These are phyloP conservation scores for Hedya salicella DNA, from an alignment of 2,888 invertebrate genomes.

Conservation along the genomic window DNA sequence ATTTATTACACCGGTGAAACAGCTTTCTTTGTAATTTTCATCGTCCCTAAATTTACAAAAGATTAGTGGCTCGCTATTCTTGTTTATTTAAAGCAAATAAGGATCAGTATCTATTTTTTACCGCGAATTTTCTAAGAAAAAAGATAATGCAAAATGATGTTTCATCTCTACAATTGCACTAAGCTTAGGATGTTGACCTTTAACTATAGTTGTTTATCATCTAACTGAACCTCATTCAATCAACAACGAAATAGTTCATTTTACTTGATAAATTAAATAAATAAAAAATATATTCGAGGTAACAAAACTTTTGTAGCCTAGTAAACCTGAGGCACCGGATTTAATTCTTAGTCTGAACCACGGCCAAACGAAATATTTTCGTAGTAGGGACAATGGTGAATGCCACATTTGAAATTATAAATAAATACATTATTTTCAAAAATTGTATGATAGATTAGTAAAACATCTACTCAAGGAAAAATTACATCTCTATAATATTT, in stretches of 20 bases:
- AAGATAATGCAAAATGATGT: neutral
- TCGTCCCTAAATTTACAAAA: conserved; percentile 14
- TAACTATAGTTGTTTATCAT: neutral
- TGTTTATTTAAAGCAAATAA: conserved; percentile 13
- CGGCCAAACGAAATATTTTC: too few species aligned
- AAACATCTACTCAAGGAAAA: neutral
- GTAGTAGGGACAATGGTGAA: too few species aligned
- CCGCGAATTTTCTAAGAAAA: neutral
- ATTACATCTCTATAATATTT: conserved; percentile 18
- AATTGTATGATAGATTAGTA: too few species aligned
- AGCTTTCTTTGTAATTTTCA: conserved; percentile 27
- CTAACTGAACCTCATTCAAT: neutral
- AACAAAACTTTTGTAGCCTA: too few species aligned
- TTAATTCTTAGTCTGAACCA: too few species aligned
- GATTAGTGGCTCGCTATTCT: conserved; percentile 10
- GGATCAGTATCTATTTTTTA: neutral
- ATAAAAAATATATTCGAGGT: too few species aligned
- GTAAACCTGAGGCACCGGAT: too few species aligned
- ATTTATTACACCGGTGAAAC: conserved; percentile 37
- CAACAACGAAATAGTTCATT: too few species aligned
- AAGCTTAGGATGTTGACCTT: neutral
- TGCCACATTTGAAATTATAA: too few species aligned
- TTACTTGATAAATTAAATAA: too few species aligned
- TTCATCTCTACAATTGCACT: neutral
- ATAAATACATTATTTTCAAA: too few species aligned